Conservation (phyloP, 1,140 invertebrate species). For the Listronotus oregonensis region DNA sequence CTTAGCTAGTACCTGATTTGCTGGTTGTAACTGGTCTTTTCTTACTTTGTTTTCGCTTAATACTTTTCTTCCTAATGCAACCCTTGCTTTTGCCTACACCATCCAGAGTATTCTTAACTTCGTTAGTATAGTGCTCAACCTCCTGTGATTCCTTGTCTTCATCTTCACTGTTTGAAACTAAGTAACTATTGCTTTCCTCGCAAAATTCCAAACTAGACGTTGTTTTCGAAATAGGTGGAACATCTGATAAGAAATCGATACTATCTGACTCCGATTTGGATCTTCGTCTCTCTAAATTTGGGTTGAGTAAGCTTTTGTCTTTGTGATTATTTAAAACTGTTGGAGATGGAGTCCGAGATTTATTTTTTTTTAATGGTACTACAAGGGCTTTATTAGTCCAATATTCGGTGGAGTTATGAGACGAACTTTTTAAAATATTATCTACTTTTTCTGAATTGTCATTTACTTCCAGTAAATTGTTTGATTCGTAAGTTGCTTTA, state of each 20-base stretch:
- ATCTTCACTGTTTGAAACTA: constrained; percentile 3
- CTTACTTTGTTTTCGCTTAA: constrained; percentile 20
- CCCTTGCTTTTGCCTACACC: constrained; percentile 32
- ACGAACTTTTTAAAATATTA: constrained; percentile 28
- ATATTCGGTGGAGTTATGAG: constrained; percentile 38
- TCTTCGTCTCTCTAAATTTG: neutral
- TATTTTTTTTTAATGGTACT: constrained; percentile 22
- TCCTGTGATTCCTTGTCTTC: constrained; percentile 10
- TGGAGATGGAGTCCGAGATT: constrained; percentile 23
- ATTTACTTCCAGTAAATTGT: neutral
- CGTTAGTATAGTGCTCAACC: constrained; percentile 23
- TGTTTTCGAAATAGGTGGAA: neutral
- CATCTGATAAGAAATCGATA: neutral
- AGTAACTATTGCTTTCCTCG: neutral
- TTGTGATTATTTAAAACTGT: neutral
- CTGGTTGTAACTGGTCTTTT: neutral
- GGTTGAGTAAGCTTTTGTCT: neutral
- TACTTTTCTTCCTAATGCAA: constrained; percentile 25
- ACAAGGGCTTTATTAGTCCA: constrained; percentile 36
- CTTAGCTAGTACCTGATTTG: neutral
- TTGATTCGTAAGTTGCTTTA: neutral
- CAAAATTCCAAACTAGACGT: constrained; percentile 11
- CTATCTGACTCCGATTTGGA: constrained; percentile 9
- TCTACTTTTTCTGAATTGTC: constrained; percentile 24
- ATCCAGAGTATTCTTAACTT: constrained; percentile 36